phyloP scores from a whole-genome alignment of 2,113 vertebrate species.

The Xiphophorus maculatus region DNA sequence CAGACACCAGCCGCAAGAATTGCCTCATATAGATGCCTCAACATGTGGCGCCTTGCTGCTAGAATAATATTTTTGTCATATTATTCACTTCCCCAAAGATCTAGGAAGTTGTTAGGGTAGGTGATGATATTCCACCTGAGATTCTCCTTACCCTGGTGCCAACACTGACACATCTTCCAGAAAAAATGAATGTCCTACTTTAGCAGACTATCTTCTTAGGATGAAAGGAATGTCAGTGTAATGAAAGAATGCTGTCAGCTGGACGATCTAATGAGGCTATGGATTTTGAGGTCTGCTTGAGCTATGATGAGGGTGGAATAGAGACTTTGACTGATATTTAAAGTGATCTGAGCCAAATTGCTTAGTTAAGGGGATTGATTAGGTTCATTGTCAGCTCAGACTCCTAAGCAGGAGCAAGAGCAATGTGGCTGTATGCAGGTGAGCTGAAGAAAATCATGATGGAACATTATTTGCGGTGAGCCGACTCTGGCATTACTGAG shows the following conservation, averaged over 20 bases:
- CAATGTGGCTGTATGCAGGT: not conserved
- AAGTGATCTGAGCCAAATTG: slow-evolving; percentile 8
- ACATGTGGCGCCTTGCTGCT: no score
- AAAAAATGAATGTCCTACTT: slow-evolving; percentile 53
- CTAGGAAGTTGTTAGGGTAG: no score
- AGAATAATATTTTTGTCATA: not conserved
- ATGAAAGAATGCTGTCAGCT: slow-evolving; percentile 44
- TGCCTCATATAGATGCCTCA: no score
- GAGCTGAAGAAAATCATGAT: not conserved
- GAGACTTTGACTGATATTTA: slow-evolving; percentile 19
- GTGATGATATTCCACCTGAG: not conserved
- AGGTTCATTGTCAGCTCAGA: not conserved
- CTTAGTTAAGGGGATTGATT: slow-evolving; percentile 23
- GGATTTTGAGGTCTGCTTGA: slow-evolving; percentile 71
- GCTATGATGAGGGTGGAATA: slow-evolving; percentile 30
- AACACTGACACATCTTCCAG: slow-evolving; percentile 22
- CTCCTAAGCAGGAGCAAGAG: not conserved
- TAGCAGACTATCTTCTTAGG: slow-evolving; percentile 63
- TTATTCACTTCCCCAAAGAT: no score
- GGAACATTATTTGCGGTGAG: not conserved
- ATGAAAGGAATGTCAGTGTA: slow-evolving; percentile 45
- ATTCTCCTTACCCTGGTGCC: slow-evolving; percentile 18
- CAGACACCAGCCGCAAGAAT: no score
- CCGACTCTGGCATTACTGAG: not conserved
- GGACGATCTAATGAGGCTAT: slow-evolving; percentile 67